phyloP scores from a whole-genome alignment of 2,888 invertebrate species.

The Drosophila rubida region DNA sequence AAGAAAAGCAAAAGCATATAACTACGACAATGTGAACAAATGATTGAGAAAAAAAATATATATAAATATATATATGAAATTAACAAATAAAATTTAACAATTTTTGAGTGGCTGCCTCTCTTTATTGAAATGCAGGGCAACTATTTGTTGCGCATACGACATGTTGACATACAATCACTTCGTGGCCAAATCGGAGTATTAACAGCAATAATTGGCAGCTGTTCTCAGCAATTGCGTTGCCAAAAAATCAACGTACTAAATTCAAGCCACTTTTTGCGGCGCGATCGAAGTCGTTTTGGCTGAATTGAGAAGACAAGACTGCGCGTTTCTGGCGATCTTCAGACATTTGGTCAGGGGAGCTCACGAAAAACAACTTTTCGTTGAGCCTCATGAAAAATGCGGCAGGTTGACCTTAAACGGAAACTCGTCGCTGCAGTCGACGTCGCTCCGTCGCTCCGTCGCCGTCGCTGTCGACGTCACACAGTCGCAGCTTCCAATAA shows the following conservation, averaged over 20 bases:
- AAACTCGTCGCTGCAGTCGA: slow-evolving; percentile 65
- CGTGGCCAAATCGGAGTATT: slow-evolving; percentile 23
- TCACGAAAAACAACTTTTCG: slow-evolving; percentile 75
- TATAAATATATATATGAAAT: slow-evolving; percentile 30
- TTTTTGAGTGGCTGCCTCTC: slow-evolving; percentile 16
- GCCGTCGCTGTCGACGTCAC: slow-evolving; percentile 21
- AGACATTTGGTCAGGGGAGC: slow-evolving; percentile 62
- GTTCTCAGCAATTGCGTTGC: slow-evolving; percentile 48
- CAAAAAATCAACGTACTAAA: slow-evolving; percentile 21
- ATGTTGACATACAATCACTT: slow-evolving; percentile 36
- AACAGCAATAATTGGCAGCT: slow-evolving; percentile 63
- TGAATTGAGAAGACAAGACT: slow-evolving; percentile 51
- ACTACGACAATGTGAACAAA: slow-evolving; percentile 52
- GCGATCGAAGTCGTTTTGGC: slow-evolving; percentile 26
- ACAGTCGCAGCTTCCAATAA: slow-evolving; percentile 56
- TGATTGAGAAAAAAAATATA: slow-evolving; percentile 47
- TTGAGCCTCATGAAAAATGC: slow-evolving; percentile 65
- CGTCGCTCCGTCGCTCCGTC: slow-evolving; percentile 19
- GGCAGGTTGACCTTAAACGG: slow-evolving; percentile 77
- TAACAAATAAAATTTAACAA: slow-evolving; percentile 50
- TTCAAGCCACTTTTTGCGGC: slow-evolving; percentile 37
- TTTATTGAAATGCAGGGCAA: neutral
- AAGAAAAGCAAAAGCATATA: slow-evolving; percentile 26
- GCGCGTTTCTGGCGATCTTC: slow-evolving; percentile 20
- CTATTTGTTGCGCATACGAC: slow-evolving; percentile 45